phyloP scores from a whole-genome alignment of 2,113 vertebrate genomes.

The Capreolus pygargus region DNA sequence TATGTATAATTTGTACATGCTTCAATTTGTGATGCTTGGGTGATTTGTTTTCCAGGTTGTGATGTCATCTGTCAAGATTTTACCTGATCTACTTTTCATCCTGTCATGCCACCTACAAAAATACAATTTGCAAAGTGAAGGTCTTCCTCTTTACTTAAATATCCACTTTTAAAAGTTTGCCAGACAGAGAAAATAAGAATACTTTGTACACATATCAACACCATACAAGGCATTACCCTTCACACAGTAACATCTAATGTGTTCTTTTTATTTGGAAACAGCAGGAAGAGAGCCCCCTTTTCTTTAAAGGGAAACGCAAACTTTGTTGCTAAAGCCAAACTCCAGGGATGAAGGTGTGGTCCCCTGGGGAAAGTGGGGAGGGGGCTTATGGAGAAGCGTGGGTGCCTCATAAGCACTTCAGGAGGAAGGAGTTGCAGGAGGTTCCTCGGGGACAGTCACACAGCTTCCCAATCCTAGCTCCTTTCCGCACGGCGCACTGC shows the following conservation, averaged over 20 bases:
- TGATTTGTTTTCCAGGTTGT: constrained; percentile 40
- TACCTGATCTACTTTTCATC: constrained; percentile 59
- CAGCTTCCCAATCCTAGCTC: constrained; percentile 86
- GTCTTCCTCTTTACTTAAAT: constrained; percentile 34
- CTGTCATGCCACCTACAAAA: constrained; percentile 73
- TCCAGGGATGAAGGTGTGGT: constrained; percentile 32
- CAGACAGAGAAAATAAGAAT: constrained; percentile 41
- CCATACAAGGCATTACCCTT: constrained; percentile 62
- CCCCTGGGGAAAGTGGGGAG: background rate
- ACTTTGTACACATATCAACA: constrained; percentile 61
- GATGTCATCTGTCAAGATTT: constrained; percentile 43
- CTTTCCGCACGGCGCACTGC: constrained; percentile 86
- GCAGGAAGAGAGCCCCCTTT: constrained; percentile 4
- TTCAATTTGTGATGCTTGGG: constrained; percentile 35
- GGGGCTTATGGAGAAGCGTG: background rate
- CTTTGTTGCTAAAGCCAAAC: constrained; percentile 43
- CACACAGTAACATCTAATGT: constrained; percentile 42
- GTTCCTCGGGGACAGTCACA: constrained; percentile 87
- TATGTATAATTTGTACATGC: constrained; percentile 68
- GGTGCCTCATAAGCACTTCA: constrained; percentile 84
- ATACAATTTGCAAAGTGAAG: constrained; percentile 70
- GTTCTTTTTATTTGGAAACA: constrained; percentile 49
- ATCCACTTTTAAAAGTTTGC: constrained; percentile 22
- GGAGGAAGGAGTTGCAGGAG: constrained; percentile 87
- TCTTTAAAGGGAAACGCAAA: constrained; percentile 29